Percentiles rank a stretch among this genome's conserved stretches.
Conservation (phyloP, 2,797 vertebrate genomes). For the Epinephelus awoara region DNA sequence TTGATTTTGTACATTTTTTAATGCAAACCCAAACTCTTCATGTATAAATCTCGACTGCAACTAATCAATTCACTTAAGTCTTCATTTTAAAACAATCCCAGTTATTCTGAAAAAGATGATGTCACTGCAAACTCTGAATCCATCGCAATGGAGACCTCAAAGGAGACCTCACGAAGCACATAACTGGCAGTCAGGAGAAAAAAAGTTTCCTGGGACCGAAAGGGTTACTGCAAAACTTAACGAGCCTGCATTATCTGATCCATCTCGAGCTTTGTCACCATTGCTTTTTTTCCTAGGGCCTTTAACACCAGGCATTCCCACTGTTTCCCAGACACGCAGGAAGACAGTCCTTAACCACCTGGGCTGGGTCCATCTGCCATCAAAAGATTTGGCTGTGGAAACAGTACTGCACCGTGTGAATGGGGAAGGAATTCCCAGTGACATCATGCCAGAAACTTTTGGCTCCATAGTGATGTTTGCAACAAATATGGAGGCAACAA, state of each 20-base stretch:
- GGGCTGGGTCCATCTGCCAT: constrained; percentile 71
- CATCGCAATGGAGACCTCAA: no score
- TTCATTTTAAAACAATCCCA: not conserved
- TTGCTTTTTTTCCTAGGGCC: constrained; percentile 27
- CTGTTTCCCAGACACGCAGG: constrained; percentile 69
- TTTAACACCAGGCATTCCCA: constrained; percentile 45
- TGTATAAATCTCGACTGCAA: not conserved
- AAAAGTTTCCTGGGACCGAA: not conserved
- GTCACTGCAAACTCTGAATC: no score
- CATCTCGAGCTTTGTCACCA: constrained; percentile 37
- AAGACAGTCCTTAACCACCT: constrained; percentile 74
- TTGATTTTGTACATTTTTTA: not conserved
- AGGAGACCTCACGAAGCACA: not conserved
- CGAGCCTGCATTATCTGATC: constrained; percentile 9
- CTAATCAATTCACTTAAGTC: not conserved
- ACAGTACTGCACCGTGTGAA: constrained; percentile 31
- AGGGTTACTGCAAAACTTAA: constrained; percentile 19
- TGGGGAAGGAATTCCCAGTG: constrained; percentile 72
- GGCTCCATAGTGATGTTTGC: constrained; percentile 65
- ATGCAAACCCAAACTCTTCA: not conserved
- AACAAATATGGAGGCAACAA: constrained; percentile 67
- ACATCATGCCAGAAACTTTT: constrained; percentile 67
- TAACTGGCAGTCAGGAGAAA: not conserved
- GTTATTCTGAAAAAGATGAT: not conserved
- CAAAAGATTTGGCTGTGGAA: constrained; percentile 55